Percentiles rank a stretch among this genome's conserved stretches.
Evolutionary conservation across 2,888 invertebrate species (phyloP).

Genomic region (Autographa gamma): DNA sequence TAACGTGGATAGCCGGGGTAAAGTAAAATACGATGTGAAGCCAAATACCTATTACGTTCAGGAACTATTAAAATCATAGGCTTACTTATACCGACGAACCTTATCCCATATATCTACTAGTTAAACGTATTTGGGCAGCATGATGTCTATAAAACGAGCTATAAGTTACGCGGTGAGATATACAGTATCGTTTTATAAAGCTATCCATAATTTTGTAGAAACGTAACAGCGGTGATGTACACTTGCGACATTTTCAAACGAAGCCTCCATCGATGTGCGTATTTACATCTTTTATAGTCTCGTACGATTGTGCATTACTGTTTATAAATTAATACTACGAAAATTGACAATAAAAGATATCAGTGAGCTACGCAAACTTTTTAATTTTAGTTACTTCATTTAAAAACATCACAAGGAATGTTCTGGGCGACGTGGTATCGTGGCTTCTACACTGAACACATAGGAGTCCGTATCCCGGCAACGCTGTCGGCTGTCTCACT

Average conservation of each 20-base stretch:
- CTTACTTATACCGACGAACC: slow-evolving; percentile 63
- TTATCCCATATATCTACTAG: slow-evolving; percentile 72
- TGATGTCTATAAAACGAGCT: slow-evolving; percentile 75
- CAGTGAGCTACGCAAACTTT: slow-evolving; percentile 58
- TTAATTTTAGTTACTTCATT: slow-evolving; percentile 65
- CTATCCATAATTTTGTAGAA: slow-evolving; percentile 70
- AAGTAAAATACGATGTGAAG: slow-evolving; percentile 59
- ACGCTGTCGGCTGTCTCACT: slow-evolving; percentile 70
- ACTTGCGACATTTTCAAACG: slow-evolving; percentile 79
- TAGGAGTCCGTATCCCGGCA: slow-evolving; percentile 75
- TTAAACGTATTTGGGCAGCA: slow-evolving; percentile 75
- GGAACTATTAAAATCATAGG: slow-evolving; percentile 63
- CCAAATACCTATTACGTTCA: slow-evolving; percentile 54
- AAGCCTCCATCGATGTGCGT: slow-evolving; percentile 71
- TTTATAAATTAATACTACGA: slow-evolving; percentile 55
- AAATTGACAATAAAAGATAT: slow-evolving; percentile 65
- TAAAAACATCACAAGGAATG: slow-evolving; percentile 77
- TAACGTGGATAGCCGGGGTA: slow-evolving; percentile 60
- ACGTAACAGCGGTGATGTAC: slow-evolving; percentile 59
- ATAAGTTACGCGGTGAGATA: slow-evolving; percentile 81
- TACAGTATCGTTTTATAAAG: slow-evolving; percentile 76
- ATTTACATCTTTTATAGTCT: slow-evolving; percentile 60
- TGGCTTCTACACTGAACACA: slow-evolving; percentile 83
- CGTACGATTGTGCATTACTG: slow-evolving; percentile 59
- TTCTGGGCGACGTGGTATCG: slow-evolving; percentile 72